phyloP scores from a whole-genome alignment of 2,797 vertebrate species.

The Furcifer pardalis region DNA sequence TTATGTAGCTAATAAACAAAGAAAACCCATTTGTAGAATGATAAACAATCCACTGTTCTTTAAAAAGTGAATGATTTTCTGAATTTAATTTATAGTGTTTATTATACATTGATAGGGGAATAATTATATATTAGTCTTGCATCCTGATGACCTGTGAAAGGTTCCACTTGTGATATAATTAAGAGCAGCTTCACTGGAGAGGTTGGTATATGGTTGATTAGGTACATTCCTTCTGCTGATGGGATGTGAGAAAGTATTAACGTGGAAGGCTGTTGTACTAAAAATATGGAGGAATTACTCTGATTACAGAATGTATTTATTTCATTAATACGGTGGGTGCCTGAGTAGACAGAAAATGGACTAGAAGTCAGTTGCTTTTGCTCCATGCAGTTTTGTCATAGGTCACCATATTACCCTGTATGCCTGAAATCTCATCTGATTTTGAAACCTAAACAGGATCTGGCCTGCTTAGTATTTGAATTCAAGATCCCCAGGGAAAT shows the following conservation, averaged over 20 bases:
- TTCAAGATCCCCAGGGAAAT: no score
- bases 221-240: conserved; percentile 64
- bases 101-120: conserved; percentile 71
- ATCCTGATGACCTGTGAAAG: conserved; percentile 75
- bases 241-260: conserved; percentile 54
- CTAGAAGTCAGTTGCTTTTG: not conserved
- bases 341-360: conserved; percentile 35
- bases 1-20: conserved; percentile 45
- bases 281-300: conserved; percentile 52
- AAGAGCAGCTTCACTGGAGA: conserved; percentile 67
- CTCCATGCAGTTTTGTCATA: not conserved
- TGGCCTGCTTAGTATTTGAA: no score
- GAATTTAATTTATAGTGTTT: conserved; percentile 74
- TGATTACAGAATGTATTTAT: conserved; percentile 55
- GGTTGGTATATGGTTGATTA: conserved; percentile 65
- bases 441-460: no score
- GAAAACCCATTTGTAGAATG: conserved; percentile 32
- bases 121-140: conserved; percentile 70
- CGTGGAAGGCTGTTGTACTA: conserved; percentile 40
- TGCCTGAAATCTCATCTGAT: no score
- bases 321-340: conserved; percentile 38
- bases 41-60: conserved; percentile 25
- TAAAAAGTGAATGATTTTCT: conserved; percentile 36
- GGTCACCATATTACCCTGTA: no score
- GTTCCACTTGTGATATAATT: conserved; percentile 73